Evolutionary conservation across 1,140 invertebrate species (phyloP).

Genomic region (Ruditapes philippinarum): DNA sequence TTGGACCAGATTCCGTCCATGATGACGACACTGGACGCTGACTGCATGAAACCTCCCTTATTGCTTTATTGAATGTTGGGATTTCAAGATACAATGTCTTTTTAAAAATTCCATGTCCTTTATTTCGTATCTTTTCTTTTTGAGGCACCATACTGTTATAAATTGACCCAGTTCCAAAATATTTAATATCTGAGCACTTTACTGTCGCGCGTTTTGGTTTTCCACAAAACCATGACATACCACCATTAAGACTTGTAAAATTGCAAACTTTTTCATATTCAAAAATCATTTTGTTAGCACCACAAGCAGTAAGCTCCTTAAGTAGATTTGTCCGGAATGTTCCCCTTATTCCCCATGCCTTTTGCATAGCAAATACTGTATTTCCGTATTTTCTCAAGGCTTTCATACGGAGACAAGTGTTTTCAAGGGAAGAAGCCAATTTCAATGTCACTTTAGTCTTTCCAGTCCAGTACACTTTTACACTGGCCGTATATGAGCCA

Average conservation of each 20-base stretch:
- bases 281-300: slow-evolving; percentile 1
- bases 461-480: slow-evolving; percentile 47
- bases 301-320: slow-evolving; percentile 34
- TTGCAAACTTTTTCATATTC: slow-evolving; percentile 30
- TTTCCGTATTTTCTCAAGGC: slow-evolving; percentile 28
- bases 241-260: slow-evolving; percentile 39
- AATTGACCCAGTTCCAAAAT: background rate
- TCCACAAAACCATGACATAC: slow-evolving; percentile 58
- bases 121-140: slow-evolving; percentile 18
- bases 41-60: background rate
- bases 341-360: slow-evolving; percentile 29
- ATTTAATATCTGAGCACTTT: slow-evolving; percentile 12
- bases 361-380: slow-evolving; percentile 8
- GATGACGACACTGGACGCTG: background rate
- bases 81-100: background rate
- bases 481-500: slow-evolving; percentile 41
- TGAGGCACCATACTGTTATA: background rate
- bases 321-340: background rate
- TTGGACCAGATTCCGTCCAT: slow-evolving; percentile 7
- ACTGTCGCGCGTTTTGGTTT: slow-evolving; percentile 16
- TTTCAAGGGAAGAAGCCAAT: slow-evolving; percentile 25
- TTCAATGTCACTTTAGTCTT: slow-evolving; percentile 11
- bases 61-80: background rate
- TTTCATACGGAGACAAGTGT: slow-evolving; percentile 44
- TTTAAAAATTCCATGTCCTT: background rate